phyloP scores from a whole-genome alignment of 2,888 invertebrate genomes.

The Chymomyza amoena region DNA sequence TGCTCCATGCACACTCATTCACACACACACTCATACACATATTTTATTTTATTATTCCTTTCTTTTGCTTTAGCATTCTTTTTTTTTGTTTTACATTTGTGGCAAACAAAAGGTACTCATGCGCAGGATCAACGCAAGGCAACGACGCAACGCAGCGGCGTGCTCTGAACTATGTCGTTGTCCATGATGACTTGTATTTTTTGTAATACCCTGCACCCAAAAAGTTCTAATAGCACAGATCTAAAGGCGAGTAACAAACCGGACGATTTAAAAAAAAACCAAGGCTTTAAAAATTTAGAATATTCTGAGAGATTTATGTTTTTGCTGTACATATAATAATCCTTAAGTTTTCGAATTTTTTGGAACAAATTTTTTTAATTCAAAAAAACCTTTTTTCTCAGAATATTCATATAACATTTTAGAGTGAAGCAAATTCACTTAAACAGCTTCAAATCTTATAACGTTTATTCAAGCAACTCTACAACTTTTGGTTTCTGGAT shows the following conservation, averaged over 20 bases:
- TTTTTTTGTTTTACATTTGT: slow-evolving; percentile 57
- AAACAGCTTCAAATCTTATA: too few relatives aligned
- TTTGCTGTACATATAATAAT: too few relatives aligned
- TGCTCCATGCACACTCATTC: slow-evolving; percentile 37
- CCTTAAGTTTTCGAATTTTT: too few relatives aligned
- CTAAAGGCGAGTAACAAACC: neutral
- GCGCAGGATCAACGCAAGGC: slow-evolving; percentile 61
- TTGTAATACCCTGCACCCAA: slow-evolving; percentile 17
- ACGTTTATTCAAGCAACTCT: too few relatives aligned
- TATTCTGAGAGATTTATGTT: too few relatives aligned
- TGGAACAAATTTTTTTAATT: too few relatives aligned
- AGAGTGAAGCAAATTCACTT: too few relatives aligned
- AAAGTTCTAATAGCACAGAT: neutral
- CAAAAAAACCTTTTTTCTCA: too few relatives aligned
- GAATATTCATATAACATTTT: too few relatives aligned
- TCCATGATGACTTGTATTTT: slow-evolving; percentile 65
- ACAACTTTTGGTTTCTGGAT: too few relatives aligned
- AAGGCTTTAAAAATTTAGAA: too few relatives aligned
- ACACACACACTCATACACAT: slow-evolving; percentile 40
- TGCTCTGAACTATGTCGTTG: slow-evolving; percentile 58
- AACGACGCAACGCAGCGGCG: slow-evolving; percentile 23
- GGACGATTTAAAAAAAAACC: too few relatives aligned
- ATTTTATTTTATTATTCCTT: slow-evolving; percentile 69
- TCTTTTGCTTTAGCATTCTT: slow-evolving; percentile 26
- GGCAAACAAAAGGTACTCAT: slow-evolving; percentile 69